A percentile compares a stretch with the other conserved stretches of the same genome.
These are phyloP conservation scores for Eclectus roratus DNA, from an alignment of 2,113 vertebrate species.

Conservation along the genomic window DNA sequence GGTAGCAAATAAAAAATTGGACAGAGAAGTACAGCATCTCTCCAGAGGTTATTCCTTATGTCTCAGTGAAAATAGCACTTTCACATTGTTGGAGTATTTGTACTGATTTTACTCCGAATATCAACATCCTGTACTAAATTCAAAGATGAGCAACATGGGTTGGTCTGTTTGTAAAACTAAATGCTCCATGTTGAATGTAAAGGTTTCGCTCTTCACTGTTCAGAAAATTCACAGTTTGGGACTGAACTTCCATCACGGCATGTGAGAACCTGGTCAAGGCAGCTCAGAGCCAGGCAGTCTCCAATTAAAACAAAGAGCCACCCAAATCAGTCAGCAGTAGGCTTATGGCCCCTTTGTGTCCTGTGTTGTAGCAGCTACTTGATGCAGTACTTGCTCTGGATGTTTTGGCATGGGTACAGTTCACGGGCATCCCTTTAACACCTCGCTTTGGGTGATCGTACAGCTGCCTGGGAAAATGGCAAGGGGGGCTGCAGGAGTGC, in stretches of 20 bases:
- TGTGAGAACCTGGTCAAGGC: neutral
- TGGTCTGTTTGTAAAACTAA: neutral
- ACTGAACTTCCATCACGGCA: accelerated
- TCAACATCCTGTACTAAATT: accelerated
- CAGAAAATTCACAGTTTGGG: neutral
- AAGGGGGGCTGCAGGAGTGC: neutral
- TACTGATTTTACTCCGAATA: neutral
- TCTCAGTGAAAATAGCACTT: neutral
- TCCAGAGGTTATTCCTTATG: neutral
- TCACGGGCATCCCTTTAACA: accelerated
- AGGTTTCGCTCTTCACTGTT: accelerated
- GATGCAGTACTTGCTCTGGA: accelerated
- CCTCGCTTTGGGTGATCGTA: accelerated
- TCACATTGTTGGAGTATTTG: neutral
- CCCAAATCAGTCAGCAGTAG: neutral
- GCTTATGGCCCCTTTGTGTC: neutral
- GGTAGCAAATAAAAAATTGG: constrained; percentile 26
- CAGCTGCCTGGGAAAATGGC: neutral
- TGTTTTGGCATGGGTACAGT: accelerated
- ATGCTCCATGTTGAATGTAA: accelerated
- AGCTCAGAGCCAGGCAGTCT: neutral
- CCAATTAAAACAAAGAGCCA: neutral
- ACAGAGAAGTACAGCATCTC: neutral
- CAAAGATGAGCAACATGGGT: accelerated
- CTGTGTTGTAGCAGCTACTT: neutral